phyloP scores from a whole-genome alignment of 1,140 invertebrate species.

The Tetramorium alpestre region DNA sequence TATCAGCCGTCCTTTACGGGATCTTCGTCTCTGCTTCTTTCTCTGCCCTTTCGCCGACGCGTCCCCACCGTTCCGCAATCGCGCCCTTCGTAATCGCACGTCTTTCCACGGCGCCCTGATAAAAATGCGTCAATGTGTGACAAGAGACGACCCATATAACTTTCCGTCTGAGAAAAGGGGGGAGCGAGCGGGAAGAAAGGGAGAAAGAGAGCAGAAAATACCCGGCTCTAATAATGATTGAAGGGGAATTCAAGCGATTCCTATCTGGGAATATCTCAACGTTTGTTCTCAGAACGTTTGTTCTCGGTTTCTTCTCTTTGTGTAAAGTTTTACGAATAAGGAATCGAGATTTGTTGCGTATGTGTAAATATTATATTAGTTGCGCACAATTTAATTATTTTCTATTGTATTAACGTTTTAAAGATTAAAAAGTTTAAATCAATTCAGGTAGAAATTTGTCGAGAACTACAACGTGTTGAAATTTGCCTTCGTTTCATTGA shows the following conservation, averaged over 20 bases:
- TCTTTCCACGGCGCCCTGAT: slow-evolving; percentile 11
- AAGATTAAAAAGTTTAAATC: background rate
- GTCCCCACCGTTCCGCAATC: background rate
- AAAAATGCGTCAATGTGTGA: slow-evolving; percentile 26
- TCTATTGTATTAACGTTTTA: background rate
- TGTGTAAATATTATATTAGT: background rate
- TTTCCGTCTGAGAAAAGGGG: background rate
- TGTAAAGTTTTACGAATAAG: background rate
- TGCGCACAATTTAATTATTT: background rate
- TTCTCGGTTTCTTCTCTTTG: background rate
- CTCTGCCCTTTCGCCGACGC: background rate
- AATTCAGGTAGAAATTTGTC: background rate
- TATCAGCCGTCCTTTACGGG: slow-evolving; percentile 17
- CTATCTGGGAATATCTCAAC: background rate
- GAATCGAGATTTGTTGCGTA: background rate
- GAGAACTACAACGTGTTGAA: background rate
- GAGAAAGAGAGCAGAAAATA: background rate
- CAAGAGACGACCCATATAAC: background rate
- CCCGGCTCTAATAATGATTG: background rate
- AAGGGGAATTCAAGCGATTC: background rate
- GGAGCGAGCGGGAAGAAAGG: too few species aligned
- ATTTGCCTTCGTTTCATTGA: background rate
- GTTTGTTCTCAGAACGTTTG: background rate
- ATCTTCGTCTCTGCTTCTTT: slow-evolving; percentile 16
- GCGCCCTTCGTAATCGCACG: slow-evolving; percentile 55